Percentiles rank a stretch among this genome's conserved stretches.
Evolutionary conservation across 2,797 vertebrate genomes (phyloP).

Genomic region (Neomorphus geoffroyi): DNA sequence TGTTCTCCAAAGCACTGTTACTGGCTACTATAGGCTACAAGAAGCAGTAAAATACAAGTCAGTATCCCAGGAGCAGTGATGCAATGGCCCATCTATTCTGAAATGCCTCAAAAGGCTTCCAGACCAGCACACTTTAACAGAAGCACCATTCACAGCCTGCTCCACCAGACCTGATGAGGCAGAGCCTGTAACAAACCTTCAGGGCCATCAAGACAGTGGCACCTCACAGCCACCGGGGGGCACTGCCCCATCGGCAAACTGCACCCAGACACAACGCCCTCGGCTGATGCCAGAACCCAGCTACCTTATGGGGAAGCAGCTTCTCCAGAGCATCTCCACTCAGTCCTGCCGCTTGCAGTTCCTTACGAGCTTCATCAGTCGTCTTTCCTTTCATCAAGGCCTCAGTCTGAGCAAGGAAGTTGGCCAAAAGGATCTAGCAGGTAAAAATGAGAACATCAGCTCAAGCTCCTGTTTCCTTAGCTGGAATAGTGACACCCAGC

Average conservation of each 20-base stretch:
- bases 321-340: conserved; percentile 87
- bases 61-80: neutral
- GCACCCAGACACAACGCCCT: rapidly evolving
- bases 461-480: neutral
- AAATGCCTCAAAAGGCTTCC: neutral
- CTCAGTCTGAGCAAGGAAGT: conserved; percentile 97
- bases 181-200: neutral
- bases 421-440: conserved; percentile 90
- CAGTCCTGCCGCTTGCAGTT: conserved; percentile 87
- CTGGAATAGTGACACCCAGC: neutral
- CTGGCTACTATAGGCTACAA: neutral
- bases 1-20: neutral
- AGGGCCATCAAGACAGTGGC: neutral
- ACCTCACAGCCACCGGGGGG: neutral
- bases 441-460: neutral
- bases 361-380: conserved; percentile 88
- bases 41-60: neutral
- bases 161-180: neutral
- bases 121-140: neutral
- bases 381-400: conserved; percentile 97
- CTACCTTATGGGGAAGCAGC: conserved; percentile 94
- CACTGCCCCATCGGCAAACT: neutral
- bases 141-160: neutral
- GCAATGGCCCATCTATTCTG: neutral
- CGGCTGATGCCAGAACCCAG: rapidly evolving